Base-by-base conservation (phyloP, 2,888 invertebrate species). In the Heliconius sara region DNA sequence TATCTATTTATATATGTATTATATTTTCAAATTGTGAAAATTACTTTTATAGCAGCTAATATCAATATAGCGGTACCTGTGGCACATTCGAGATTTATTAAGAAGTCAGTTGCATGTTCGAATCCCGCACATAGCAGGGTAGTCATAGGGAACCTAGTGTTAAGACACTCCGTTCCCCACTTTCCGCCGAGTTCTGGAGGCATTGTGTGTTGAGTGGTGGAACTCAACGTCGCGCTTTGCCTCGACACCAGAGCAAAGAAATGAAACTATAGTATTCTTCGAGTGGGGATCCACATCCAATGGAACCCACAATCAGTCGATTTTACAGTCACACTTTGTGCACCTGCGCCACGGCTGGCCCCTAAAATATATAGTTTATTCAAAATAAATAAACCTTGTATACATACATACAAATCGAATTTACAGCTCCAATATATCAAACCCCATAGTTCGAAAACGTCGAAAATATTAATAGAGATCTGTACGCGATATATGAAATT, bases 401-500 rank as follows among this genome's bases (percentile, higher is more conserved):
- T 27, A 30, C n/a, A 9, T 43, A 57, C 7, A 34, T 57, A 74
- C 9, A 43, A 66, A 43, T 43, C 19, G 7, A 63, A 65, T 47
- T 12, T 43, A 65, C 75, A 75, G 25, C 63, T 27, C 43, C 19
- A 63, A 65, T 75, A 75, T 47, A 63, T 75, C 75, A 75, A 63
- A 75, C 19, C 39, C 63, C 43, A 47, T 66, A 75, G 75, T 75
- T 75, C 27, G 75, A 43, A 75, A 75, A 75, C 47, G 75, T 75
- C 57, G 47, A 79, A 79, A 78, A 78, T 78, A 78, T 78, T 78
- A 78, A 79, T 79, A 75, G 60, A 74, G 74, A 39, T 39, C 39
- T 60, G 73, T 67, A 52, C 39, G 57, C 66, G 74, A 39, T 74
- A 74, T 75, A 68, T 74, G 77, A 76, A 79, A 79, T 79, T 81